These are phyloP conservation scores for Rhea pennata DNA, from an alignment of 2,113 vertebrate species.

Conservation along the genomic window DNA sequence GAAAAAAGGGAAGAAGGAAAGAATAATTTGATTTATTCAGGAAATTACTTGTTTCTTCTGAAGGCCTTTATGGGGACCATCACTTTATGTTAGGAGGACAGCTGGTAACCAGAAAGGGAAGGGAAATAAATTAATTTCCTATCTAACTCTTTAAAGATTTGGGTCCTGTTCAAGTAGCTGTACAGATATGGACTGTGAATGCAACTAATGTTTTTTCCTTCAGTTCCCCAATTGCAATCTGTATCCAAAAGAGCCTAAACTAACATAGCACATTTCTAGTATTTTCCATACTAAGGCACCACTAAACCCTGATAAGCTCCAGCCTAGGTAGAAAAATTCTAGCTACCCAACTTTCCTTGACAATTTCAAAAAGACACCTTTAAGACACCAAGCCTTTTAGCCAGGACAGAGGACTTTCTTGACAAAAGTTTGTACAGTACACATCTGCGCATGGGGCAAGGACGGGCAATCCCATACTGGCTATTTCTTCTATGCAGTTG, in stretches of 20 bases:
- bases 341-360: neutral
- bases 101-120: conserved; percentile 71
- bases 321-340: neutral
- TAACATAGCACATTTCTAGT: neutral
- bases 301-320: neutral
- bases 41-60: conserved; percentile 69
- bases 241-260: neutral
- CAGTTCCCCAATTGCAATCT: neutral
- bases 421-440: neutral
- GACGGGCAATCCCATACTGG: neutral
- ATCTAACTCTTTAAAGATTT: conserved; percentile 67
- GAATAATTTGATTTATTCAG: conserved; percentile 65
- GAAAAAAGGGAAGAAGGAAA: conserved; percentile 56
- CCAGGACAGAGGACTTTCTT: neutral
- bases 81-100: conserved; percentile 57
- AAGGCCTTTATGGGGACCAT: conserved; percentile 63
- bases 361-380: neutral
- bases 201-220: conserved; percentile 14
- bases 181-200: neutral
- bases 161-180: conserved; percentile 43
- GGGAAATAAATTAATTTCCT: conserved; percentile 72
- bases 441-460: neutral
- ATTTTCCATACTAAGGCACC: neutral
- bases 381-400: neutral
- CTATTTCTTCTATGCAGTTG: neutral